These are phyloP conservation scores for Norana najaformis DNA, from an alignment of 2,888 invertebrate genomes.

Conservation along the genomic window DNA sequence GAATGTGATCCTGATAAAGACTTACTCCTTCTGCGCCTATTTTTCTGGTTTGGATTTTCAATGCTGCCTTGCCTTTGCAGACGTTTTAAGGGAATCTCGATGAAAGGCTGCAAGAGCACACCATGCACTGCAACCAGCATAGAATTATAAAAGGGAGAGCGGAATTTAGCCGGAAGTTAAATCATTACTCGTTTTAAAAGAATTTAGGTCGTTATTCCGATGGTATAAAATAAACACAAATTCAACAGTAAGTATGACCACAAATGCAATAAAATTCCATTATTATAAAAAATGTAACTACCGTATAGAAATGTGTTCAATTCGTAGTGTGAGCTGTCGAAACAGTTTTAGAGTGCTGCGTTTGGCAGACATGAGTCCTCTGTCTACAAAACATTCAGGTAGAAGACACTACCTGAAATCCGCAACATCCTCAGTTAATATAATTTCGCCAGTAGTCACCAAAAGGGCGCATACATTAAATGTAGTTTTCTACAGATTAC, in stretches of 20 bases:
- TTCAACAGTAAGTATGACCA: background rate
- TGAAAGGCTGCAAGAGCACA: too few species aligned
- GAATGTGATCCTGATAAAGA: too few species aligned
- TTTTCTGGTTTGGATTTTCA: too few species aligned
- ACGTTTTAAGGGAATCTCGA: too few species aligned
- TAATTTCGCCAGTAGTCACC: background rate
- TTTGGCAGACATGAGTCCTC: background rate
- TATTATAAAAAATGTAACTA: background rate
- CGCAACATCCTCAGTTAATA: background rate
- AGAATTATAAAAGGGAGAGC: background rate
- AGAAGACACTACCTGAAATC: background rate
- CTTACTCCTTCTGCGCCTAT: too few species aligned
- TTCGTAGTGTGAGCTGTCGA: background rate
- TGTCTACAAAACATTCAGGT: background rate
- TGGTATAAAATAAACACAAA: background rate
- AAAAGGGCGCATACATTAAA: background rate
- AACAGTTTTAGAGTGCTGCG: background rate
- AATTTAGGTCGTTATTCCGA: background rate
- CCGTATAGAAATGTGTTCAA: background rate
- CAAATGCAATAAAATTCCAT: background rate
- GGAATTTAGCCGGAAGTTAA: conserved; percentile 1
- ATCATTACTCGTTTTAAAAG: background rate
- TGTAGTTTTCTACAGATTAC: too few species aligned
- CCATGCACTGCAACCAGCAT: background rate
- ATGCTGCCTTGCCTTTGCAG: too few species aligned